Percentiles rank a stretch among this genome's conserved stretches.
Conservation (phyloP, 64 coral and sea anemone genomes). For the Catalaphyllia jardinei region DNA sequence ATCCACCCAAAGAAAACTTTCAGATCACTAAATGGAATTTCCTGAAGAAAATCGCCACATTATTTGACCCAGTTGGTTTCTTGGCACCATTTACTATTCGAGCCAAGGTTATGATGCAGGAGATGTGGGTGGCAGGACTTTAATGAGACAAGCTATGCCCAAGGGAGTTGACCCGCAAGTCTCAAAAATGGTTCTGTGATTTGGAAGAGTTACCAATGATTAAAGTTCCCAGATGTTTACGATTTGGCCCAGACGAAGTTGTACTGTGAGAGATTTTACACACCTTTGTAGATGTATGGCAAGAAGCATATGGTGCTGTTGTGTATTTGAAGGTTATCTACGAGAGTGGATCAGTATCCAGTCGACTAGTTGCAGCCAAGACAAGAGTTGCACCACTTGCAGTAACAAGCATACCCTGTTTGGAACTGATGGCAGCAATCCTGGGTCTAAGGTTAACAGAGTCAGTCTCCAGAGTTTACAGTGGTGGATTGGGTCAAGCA, state of each 20-base stretch:
- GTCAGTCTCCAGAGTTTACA: no score
- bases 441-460: no score
- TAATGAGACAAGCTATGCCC: slow-evolving; percentile 49
- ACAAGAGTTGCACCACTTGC: slow-evolving; percentile 44
- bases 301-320: slow-evolving; percentile 55
- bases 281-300: slow-evolving; percentile 44
- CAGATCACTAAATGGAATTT: not conserved
- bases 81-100: slow-evolving; percentile 9
- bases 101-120: slow-evolving; percentile 65
- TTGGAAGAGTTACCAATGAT: slow-evolving; percentile 35
- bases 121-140: slow-evolving; percentile 59
- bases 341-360: slow-evolving; percentile 38
- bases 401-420: slow-evolving; percentile 43
- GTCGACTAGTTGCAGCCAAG: slow-evolving; percentile 52
- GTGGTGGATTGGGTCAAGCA: no score
- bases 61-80: slow-evolving; percentile 13
- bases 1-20: not conserved
- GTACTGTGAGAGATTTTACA: slow-evolving; percentile 27
- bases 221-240: slow-evolving; percentile 63
- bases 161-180: slow-evolving; percentile 38
- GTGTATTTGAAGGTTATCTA: slow-evolving; percentile 53
- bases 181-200: slow-evolving; percentile 57
- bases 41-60: slow-evolving; percentile 1
- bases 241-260: not conserved
- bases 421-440: slow-evolving; percentile 69